A percentile compares a stretch with the other conserved stretches of the same genome.
phyloP scores from a whole-genome alignment of 2,797 vertebrate species.

The Hyperoplus lanceolatus region DNA sequence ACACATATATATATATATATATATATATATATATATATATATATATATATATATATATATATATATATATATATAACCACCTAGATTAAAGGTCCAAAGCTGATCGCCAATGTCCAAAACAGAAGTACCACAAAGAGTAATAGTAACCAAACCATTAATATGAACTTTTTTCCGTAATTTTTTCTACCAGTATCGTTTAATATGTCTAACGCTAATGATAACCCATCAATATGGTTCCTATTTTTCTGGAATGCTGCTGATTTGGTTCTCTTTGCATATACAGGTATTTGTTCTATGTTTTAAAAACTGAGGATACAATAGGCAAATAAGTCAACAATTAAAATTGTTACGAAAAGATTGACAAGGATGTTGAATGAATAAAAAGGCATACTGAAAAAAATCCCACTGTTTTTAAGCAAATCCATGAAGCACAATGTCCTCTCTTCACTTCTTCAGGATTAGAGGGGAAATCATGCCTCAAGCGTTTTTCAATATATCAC shows the following conservation, averaged over 20 bases:
- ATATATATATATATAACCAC: neutral
- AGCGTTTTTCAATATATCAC: conserved; percentile 3
- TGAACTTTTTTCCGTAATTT: neutral
- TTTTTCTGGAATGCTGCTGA: neutral
- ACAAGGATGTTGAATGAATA: neutral
- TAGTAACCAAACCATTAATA: neutral
- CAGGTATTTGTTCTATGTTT: neutral
- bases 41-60: too few species aligned
- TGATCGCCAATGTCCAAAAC: neutral
- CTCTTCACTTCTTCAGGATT: neutral
- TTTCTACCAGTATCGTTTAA: neutral
- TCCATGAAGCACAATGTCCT: neutral
- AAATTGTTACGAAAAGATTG: neutral
- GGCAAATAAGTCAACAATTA: neutral
- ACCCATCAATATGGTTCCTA: neutral
- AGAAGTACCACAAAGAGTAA: neutral
- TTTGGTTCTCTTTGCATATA: neutral
- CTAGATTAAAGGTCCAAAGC: neutral
- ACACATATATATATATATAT: too few species aligned
- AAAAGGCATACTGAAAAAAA: neutral
- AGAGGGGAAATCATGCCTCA: neutral
- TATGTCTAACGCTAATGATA: neutral
- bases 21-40: too few species aligned
- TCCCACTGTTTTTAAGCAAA: neutral
- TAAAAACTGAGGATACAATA: neutral